Evolutionary conservation across 2,797 vertebrate species (phyloP).

Genomic region (Scomberomorus guttatus): DNA sequence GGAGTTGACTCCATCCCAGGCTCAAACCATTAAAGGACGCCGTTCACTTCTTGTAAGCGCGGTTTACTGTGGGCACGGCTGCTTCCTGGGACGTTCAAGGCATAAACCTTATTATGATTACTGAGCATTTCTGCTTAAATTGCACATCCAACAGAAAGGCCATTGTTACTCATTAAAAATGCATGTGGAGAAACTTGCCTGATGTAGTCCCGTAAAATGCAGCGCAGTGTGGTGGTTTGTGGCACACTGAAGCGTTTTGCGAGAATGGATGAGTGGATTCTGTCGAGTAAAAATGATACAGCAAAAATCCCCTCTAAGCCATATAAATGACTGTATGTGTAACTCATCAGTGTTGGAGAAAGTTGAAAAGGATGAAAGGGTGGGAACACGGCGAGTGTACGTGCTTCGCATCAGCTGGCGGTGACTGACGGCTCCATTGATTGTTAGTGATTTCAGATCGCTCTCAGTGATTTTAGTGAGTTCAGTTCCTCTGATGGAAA

Average conservation of each 20-base stretch:
- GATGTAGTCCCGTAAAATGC: constrained; percentile 26
- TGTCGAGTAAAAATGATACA: constrained; percentile 41
- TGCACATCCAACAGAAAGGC: constrained; percentile 40
- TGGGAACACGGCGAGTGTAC: background rate
- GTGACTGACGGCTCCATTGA: constrained; percentile 50
- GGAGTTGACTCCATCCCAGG: background rate
- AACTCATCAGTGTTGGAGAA: constrained; percentile 12
- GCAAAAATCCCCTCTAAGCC: constrained; percentile 35
- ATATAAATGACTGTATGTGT: constrained; percentile 25
- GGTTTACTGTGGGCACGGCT: background rate
- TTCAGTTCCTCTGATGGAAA: constrained; percentile 38
- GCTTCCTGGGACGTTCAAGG: constrained; percentile 13
- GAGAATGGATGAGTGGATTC: constrained; percentile 19
- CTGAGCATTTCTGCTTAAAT: constrained; percentile 33
- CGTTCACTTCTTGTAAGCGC: background rate
- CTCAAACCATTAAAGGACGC: constrained; percentile 21
- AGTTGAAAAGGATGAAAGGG: constrained; percentile 23
- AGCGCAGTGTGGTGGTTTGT: background rate
- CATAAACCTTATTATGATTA: constrained; percentile 37
- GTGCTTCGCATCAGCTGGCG: constrained; percentile 12
- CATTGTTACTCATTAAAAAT: constrained; percentile 53
- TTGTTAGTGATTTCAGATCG: constrained; percentile 46
- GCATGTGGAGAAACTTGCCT: constrained; percentile 37
- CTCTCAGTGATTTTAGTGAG: constrained; percentile 39
- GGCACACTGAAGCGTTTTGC: constrained; percentile 19